Evolutionary conservation across 2,888 invertebrate species (phyloP).

Genomic region (Molorchus minor): DNA sequence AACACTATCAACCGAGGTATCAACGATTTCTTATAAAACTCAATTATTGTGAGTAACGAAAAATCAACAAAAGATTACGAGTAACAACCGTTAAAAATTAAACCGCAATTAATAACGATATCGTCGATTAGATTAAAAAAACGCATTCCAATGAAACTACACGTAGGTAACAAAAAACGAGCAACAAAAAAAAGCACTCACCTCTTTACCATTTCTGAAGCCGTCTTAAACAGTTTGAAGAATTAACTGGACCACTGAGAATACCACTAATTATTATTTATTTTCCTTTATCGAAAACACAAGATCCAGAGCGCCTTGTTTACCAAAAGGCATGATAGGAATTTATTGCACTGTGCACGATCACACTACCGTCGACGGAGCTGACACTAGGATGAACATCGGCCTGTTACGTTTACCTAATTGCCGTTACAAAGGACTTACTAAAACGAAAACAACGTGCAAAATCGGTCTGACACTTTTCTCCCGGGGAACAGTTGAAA

Average conservation of each 20-base stretch:
- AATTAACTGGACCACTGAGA: conserved; percentile 30
- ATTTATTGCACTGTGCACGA: conserved; percentile 31
- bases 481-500: background rate
- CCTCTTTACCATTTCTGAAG: conserved; percentile 63
- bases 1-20: no score
- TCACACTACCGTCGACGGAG: conserved; percentile 28
- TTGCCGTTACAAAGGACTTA: conserved; percentile 4
- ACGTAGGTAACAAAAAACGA: conserved; percentile 5
- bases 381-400: background rate
- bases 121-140: conserved; percentile 17
- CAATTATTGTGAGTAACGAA: no score
- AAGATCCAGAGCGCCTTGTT: conserved; percentile 39
- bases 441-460: conserved; percentile 6
- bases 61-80: no score
- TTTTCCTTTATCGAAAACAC: conserved; percentile 29
- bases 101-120: conserved; percentile 3
- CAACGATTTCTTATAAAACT: no score
- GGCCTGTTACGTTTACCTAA: background rate
- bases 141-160: background rate
- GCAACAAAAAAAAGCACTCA: conserved; percentile 43
- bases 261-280: conserved; percentile 33
- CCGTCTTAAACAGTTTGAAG: conserved; percentile 60
- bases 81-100: background rate
- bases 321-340: conserved; percentile 41
- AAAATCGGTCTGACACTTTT: conserved; percentile 23